phyloP scores from a whole-genome alignment of 2,797 vertebrate genomes.

The Pseudochirops corinnae region DNA sequence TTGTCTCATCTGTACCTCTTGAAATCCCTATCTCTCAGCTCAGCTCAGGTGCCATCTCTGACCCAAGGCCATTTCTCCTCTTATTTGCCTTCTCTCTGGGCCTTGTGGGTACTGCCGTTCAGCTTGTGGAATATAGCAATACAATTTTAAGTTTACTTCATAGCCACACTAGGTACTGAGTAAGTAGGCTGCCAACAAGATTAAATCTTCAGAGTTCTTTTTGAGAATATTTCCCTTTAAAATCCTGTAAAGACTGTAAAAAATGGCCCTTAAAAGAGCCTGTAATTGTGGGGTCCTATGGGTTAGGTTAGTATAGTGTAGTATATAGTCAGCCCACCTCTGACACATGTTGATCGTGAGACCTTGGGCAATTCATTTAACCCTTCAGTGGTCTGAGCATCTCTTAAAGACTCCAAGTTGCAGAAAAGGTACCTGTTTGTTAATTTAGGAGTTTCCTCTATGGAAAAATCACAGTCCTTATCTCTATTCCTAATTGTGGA shows the following conservation, averaged over 20 bases:
- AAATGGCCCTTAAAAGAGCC: neutral
- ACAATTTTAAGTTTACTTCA: neutral
- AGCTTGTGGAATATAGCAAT: neutral
- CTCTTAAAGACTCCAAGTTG: no score
- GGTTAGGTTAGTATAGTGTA: neutral
- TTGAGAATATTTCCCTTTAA: neutral
- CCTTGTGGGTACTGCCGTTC: neutral
- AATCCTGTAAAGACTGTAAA: neutral
- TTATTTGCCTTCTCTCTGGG: neutral
- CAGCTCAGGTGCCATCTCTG: neutral
- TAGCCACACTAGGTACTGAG: neutral
- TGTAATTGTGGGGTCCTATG: neutral
- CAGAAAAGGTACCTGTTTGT: no score
- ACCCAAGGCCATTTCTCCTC: neutral
- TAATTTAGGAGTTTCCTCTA: no score
- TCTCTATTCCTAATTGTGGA: neutral
- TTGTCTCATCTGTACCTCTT: neutral
- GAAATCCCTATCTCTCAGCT: neutral
- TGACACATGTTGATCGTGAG: no score
- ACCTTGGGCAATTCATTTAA: neutral
- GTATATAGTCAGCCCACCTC: neutral
- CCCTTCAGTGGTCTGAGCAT: no score
- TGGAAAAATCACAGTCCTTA: neutral
- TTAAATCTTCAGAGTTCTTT: neutral
- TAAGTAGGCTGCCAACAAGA: neutral